phyloP scores from a whole-genome alignment of 1,140 invertebrate species.

The Bombus superbus region DNA sequence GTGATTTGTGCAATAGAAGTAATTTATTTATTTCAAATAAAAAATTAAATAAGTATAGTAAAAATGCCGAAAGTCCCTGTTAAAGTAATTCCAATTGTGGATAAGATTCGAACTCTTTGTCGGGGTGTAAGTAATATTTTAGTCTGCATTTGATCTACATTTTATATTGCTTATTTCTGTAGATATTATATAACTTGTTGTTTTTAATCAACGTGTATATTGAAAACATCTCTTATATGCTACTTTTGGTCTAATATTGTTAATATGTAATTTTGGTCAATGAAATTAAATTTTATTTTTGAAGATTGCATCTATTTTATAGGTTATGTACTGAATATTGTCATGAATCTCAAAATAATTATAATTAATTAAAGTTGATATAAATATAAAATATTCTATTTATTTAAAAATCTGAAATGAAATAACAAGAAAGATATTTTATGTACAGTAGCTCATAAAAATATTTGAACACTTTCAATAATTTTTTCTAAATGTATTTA shows the following conservation, averaged over 20 bases:
- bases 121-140: conserved; percentile 48
- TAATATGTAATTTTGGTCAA: neutral
- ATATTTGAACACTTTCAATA: no score
- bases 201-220: neutral
- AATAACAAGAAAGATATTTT: no score
- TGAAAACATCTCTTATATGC: neutral
- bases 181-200: conserved; percentile 48
- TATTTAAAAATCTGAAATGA: neutral
- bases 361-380: no score
- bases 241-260: neutral
- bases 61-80: conserved; percentile 35
- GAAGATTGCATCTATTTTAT: neutral
- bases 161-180: neutral
- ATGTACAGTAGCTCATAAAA: no score
- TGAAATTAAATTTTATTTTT: neutral
- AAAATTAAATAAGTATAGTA: neutral
- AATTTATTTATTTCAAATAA: conserved; percentile 14
- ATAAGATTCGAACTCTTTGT: neutral
- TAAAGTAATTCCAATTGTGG: neutral
- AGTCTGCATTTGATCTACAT: neutral
- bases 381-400: neutral
- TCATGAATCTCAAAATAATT: neutral
- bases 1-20: neutral
- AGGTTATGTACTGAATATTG: neutral
- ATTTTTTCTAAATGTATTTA: no score